Base-by-base conservation (phyloP, 2,888 invertebrate species). In the Agrotis puta region DNA sequence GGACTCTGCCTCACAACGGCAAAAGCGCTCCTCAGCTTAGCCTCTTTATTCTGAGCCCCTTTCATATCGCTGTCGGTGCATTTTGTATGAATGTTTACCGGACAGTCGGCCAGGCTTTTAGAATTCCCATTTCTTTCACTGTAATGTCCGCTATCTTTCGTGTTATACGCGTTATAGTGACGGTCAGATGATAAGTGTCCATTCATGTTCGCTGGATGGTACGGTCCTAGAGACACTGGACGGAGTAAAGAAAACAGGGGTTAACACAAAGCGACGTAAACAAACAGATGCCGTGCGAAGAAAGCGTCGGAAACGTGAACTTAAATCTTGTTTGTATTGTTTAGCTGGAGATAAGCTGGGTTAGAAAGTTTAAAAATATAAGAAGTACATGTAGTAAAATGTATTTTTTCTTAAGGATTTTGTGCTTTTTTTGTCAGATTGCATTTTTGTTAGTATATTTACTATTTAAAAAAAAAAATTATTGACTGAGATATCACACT, bases 1-100 rank as follows among this genome's bases (percentile, higher is more conserved):
- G 96, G 96, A 93, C 94, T 96, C 92, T 96, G 97, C 95, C 96
- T 96, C 94, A 96, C 97, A 92, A 95, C 97, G 89, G 96, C 97
- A 95, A 96, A 97, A 90, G 97, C 97, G 94, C 97, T 97, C 93
- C 96, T 96, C 94, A 95, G 95, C 96, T 97, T 96, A 82, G 88
- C 89, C 89, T 93, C 95, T 94, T 93, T 95, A 91, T 89, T 88
- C 86, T 90, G 90, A 86, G 89, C 88, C 91, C 90, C 94, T 95
- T 95, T 95, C 94, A 94, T 90, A 89, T 89, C 91, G 84, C 86
- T 88, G 88, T 81, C 92, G 88, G 88, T 93, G 94, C 92, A 94
- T 95, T 95, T 95, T 89, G 93, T 86, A 94, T 95, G 93, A 94
- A 88, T 95, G 93, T 95, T 95, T 94, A 92, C 95, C 88, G 94